Evolutionary conservation across 2,113 vertebrate genomes (phyloP), one percentile per base, ranked within the genome.

Genomic region (Alethe diademata): DNA sequence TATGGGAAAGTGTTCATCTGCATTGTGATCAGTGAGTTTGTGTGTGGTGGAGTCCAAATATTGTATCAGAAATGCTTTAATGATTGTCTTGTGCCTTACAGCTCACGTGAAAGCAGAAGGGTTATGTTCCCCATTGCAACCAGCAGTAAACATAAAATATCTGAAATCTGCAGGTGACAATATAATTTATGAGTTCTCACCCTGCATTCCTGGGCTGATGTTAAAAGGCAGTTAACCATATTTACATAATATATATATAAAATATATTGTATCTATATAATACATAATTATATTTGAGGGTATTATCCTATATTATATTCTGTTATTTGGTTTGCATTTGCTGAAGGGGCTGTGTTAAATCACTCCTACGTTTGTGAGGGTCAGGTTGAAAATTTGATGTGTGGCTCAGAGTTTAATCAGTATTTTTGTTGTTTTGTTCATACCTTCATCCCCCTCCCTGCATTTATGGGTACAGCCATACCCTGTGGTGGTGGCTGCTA

Each of bases 261-360:
- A 74, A 35, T 8, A 54, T 19, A 31, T 11, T 35, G 11, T 35
- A 18, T 40, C 23, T 54, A 2, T 69, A 3, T 26, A 42, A 48
- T 8, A 13, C 14, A 14, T 23, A 3, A 26, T 75, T 69, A 3
- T 48, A 48, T 61, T 75, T 35, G 26, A 54, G 8, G n/a, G 2
- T 35, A 13, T 69, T 54, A 23, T 22, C 13, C 12, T 45, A 0
- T 33, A 4, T 53, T 51, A 7, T 26, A 8, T 72, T 82, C 40
- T 47, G 0, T 42, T 83, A 1, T 11, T 72, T 0, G 7, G 9
- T 48, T 36, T 8, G 24, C 24, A 1, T 64, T 76, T 71, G 60
- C 42, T 84, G 69, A 78, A 78, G 53, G 47, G 60, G 19, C 16
- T 6, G 2, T 33, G n/a, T 51, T 65, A 66, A 89, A 45, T 66